A percentile compares a stretch with the other conserved stretches of the same genome.
phyloP scores from a whole-genome alignment of 2,113 vertebrate species.

The Paradoxurus hermaphroditus region DNA sequence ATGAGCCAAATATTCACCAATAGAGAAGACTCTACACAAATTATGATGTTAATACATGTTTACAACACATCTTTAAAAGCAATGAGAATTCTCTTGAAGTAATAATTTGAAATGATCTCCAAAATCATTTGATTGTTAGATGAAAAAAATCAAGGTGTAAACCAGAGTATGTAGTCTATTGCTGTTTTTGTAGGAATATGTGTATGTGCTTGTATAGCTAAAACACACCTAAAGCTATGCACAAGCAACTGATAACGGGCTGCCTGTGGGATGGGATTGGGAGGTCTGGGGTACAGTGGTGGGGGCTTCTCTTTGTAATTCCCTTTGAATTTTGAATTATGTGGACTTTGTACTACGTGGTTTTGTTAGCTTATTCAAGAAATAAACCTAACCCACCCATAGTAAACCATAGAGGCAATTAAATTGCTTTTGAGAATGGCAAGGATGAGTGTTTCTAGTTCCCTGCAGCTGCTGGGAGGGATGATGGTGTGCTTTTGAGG shows the following conservation, averaged over 20 bases:
- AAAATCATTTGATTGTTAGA: background rate
- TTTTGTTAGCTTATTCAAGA: background rate
- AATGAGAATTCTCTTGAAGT: background rate
- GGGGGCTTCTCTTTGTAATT: background rate
- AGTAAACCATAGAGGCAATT: background rate
- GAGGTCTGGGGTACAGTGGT: background rate
- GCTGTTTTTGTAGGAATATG: too few relatives aligned
- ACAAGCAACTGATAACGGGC: background rate
- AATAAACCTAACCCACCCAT: background rate
- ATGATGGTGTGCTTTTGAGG: background rate
- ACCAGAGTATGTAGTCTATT: background rate
- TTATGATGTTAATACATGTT: too few relatives aligned
- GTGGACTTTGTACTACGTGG: background rate
- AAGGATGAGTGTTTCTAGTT: background rate
- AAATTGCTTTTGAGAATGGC: background rate
- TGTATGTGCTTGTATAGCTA: background rate
- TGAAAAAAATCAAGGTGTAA: background rate
- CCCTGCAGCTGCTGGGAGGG: background rate
- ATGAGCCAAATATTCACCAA: background rate
- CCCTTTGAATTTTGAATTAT: background rate
- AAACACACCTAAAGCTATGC: background rate
- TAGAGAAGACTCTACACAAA: background rate
- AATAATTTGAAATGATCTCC: background rate
- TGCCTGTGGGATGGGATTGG: rapidly evolving
- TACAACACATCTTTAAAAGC: background rate